Conservation (phyloP, 2,888 invertebrate genomes). For the Diloba caeruleocephala region DNA sequence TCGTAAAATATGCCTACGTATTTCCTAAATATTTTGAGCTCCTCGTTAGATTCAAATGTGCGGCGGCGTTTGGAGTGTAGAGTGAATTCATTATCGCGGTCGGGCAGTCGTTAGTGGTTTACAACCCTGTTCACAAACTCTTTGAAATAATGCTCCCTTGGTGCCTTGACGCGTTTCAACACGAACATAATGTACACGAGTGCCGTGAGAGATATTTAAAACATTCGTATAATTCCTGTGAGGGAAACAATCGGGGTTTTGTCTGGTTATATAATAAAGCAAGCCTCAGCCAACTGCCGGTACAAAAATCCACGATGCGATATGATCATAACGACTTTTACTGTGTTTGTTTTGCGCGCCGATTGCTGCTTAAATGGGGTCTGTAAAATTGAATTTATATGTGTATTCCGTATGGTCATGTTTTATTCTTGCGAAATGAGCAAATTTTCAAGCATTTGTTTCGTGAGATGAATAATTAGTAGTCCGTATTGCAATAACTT, state of each 20-base stretch:
- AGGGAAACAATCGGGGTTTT: constrained; percentile 40
- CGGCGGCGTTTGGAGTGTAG: constrained; percentile 73
- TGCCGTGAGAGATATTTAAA: constrained; percentile 60
- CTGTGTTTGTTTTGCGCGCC: constrained; percentile 36
- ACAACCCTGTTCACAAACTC: constrained; percentile 81
- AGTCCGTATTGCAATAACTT: too few species aligned
- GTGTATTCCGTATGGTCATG: constrained; percentile 3
- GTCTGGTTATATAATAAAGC: constrained; percentile 43
- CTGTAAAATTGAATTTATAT: constrained; percentile 42
- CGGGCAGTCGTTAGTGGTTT: constrained; percentile 84
- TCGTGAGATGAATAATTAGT: constrained; percentile 2
- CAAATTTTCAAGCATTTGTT: background rate
- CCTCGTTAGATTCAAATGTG: constrained; percentile 70
- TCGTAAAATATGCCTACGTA: constrained; percentile 49
- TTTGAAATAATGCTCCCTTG: constrained; percentile 82
- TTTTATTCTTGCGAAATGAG: constrained; percentile 12
- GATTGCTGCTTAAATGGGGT: constrained; percentile 33
- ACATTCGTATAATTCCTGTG: constrained; percentile 55
- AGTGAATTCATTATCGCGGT: constrained; percentile 84
- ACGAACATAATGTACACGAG: constrained; percentile 54
- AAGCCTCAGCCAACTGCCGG: constrained; percentile 25
- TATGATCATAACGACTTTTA: constrained; percentile 44
- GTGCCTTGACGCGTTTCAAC: constrained; percentile 62
- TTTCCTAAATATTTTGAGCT: constrained; percentile 61
- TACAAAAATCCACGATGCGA: constrained; percentile 40